Base-by-base conservation (phyloP, 2,797 vertebrate genomes). In the Eulemur rubriventer region DNA sequence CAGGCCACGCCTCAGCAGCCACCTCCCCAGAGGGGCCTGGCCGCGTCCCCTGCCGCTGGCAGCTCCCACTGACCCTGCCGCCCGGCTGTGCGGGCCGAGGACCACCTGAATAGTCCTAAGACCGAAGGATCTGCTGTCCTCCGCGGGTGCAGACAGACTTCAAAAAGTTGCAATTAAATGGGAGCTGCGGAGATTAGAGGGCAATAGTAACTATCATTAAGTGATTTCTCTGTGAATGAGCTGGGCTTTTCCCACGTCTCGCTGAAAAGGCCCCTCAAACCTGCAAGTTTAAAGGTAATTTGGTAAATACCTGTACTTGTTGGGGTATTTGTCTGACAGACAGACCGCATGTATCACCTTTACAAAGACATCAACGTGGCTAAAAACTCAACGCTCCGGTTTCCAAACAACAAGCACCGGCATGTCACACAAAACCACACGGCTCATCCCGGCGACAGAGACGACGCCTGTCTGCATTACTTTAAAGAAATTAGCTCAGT, bases 101-200 rank as follows among this genome's bases (percentile, higher is more conserved):
- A 98, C 97, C 98, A 98, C 96, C 98, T 95, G 80, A 98, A 97
- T 50, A 95, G 85, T 82, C 96, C 97, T 97, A 98, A 98, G 98
- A 89, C 94, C 30, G 82, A 97, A 98, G 98, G 98, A 97, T 88
- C 97, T 97, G 96, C 97, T 97, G 0, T 86, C 81, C 98, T 98
- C 95, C 94, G 35, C 22, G 70, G 96, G 83, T 67, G 50, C 80
- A 98, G 96, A 98, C 92, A 97, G 97, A 82, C 97, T 98, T 98
- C 33, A 81, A 97, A 98, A 94, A 95, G 96, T 97, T 98, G 97
- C 92, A 96, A 97, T 99, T 98, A 98, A 94, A 94, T 89, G 76
- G 98, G 97, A 98, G 98, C 98, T 98, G 89, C 73, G 76, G 97
- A 98, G 98, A 98, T 98, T 98, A 99, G 35, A 96, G 48, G 94